Conservation (phyloP, 1,140 invertebrate genomes). For the Drepana arcuata region DNA sequence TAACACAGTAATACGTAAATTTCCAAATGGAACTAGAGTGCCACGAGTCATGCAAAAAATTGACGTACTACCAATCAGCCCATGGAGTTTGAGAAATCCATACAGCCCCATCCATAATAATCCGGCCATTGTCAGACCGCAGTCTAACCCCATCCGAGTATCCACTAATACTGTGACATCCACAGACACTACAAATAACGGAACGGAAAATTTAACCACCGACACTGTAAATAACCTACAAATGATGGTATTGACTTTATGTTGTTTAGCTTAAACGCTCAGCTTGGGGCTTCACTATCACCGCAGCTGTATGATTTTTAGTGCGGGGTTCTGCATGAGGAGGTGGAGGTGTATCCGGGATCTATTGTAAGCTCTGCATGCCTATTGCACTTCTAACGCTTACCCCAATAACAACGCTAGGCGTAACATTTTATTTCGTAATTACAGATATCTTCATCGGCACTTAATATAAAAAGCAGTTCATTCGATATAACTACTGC, state of each 20-base stretch:
- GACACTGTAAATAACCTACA: conserved; percentile 72
- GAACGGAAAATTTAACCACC: conserved; percentile 64
- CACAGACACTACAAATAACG: conserved; percentile 63
- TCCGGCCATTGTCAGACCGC: conserved; percentile 70
- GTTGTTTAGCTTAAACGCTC: conserved; percentile 62
- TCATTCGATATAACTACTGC: conserved; percentile 57
- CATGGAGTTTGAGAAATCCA: conserved; percentile 71
- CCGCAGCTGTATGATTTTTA: too few relatives aligned
- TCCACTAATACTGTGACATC: conserved; percentile 71
- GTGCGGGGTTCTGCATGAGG: conserved; percentile 19
- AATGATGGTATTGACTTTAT: conserved; percentile 66
- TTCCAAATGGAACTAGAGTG: conserved; percentile 81
- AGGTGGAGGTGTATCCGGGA: conserved; percentile 10
- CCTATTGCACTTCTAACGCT: conserved; percentile 33
- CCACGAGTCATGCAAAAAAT: conserved; percentile 75
- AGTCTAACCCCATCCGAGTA: conserved; percentile 68
- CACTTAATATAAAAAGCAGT: conserved; percentile 68
- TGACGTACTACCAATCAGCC: conserved; percentile 71
- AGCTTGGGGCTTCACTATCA: conserved; percentile 43
- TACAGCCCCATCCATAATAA: conserved; percentile 72
- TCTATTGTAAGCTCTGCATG: conserved; percentile 47
- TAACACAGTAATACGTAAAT: conserved; percentile 81
- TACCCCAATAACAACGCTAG: conserved; percentile 35
- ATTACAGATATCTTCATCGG: conserved; percentile 66
- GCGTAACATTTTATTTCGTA: conserved; percentile 64